These are phyloP conservation scores for Alexandromys fortis DNA, from an alignment of 2,113 vertebrate genomes.

Conservation along the genomic window DNA sequence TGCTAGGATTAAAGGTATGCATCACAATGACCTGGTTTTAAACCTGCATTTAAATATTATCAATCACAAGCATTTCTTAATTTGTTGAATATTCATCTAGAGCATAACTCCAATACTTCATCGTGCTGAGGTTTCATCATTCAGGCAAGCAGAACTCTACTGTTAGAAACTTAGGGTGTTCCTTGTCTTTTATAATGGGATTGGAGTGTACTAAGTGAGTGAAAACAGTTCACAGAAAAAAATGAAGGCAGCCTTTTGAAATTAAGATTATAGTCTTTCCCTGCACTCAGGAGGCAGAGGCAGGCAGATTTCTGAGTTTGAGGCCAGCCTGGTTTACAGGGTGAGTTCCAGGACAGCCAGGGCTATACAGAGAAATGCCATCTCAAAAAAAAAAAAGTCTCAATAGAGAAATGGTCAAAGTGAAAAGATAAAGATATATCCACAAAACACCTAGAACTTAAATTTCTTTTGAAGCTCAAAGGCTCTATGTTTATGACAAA, in stretches of 20 bases:
- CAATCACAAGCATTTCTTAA: conserved; percentile 2
- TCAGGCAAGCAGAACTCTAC: conserved; percentile 12
- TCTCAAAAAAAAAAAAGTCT: too few relatives aligned
- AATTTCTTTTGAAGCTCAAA: not conserved
- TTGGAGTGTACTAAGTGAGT: not conserved
- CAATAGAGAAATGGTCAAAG: conserved; percentile 1
- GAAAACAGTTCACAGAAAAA: conserved; percentile 28
- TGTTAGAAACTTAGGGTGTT: conserved; percentile 42
- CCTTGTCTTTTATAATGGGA: conserved; percentile 17
- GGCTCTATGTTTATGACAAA: conserved; percentile 29
- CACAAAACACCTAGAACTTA: conserved; percentile 26
- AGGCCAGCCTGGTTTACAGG: not conserved
- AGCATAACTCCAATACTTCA: conserved; percentile 32
- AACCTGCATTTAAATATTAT: not conserved
- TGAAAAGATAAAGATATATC: not conserved
- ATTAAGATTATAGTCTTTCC: not conserved
- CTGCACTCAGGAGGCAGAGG: not conserved
- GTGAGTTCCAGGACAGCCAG: not conserved
- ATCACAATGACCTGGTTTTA: not conserved
- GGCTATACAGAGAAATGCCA: not conserved
- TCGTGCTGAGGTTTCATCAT: not conserved
- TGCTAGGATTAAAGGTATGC: not conserved
- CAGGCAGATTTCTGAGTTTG: too few relatives aligned
- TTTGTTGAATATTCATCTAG: conserved; percentile 21
- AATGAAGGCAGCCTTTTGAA: conserved; percentile 29